Percentiles rank a stretch among this genome's conserved stretches.
Evolutionary conservation across 2,888 invertebrate species (phyloP).

Genomic region (Andrena marginata): DNA sequence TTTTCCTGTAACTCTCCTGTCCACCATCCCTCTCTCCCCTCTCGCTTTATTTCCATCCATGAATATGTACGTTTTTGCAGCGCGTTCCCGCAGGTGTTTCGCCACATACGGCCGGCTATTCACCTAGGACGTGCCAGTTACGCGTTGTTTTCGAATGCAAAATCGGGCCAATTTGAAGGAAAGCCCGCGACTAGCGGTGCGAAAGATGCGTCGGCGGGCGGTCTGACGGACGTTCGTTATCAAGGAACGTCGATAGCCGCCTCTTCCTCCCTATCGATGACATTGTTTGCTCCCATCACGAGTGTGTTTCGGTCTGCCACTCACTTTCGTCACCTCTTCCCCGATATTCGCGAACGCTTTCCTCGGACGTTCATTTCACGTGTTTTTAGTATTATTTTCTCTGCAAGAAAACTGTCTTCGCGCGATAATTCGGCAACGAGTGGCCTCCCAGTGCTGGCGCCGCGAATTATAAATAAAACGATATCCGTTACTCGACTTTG

Average conservation of each 20-base stretch:
- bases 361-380: background rate
- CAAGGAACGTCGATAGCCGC: conserved; percentile 20
- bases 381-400: background rate
- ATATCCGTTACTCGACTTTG: conserved; percentile 29
- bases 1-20: conserved; percentile 40
- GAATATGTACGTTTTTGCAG: conserved; percentile 63
- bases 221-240: conserved; percentile 33
- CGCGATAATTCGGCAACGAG: background rate
- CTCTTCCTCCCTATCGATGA: conserved; percentile 8
- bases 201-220: background rate
- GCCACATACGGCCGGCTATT: conserved; percentile 25
- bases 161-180: conserved; percentile 61
- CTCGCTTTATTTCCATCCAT: conserved; percentile 55
- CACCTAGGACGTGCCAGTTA: conserved; percentile 20
- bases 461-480: conserved; percentile 27
- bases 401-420: too few species aligned
- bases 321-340: background rate
- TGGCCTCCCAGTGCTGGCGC: background rate
- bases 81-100: conserved; percentile 39
- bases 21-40: conserved; percentile 10
- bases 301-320: background rate
- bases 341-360: background rate
- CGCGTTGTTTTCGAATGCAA: conserved; percentile 64
- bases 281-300: conserved; percentile 22
- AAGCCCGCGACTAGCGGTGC: conserved; percentile 28